Base-by-base conservation (phyloP, 2,113 vertebrate species). In the Austrofundulus limnaeus region DNA sequence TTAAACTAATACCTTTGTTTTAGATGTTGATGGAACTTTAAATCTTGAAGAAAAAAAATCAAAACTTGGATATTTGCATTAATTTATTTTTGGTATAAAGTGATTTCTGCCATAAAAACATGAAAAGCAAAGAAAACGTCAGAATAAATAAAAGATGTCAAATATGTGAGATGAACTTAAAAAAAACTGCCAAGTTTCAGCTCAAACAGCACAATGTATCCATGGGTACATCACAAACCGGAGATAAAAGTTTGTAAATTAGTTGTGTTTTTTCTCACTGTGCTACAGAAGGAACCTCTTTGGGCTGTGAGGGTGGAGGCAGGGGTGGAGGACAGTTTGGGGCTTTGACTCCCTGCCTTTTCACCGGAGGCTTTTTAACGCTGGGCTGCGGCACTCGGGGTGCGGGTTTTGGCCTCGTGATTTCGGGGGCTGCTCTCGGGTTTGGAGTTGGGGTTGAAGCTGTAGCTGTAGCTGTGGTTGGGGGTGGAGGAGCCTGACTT, bases 321-420 rank as follows among this genome's bases (percentile, higher is more conserved):
- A 85, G 90, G 0, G 92, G 92, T 14, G 92, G 92, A 11, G 92
- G 91, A 42, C 87, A 84, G 5, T 68, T 90, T 21, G 92, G 92
- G 11, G 85, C 81, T 86, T 37, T 87, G 41, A 85, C 38, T 19
- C 48, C 77, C 0, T 73, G 45, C 58, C 81, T 93, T 77, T 80
- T 92, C 0, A 13, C 17, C 1, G 48, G 24, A 8, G 77, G 38
- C 59, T 85, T 93, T 78, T 66, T 93, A 5, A 16, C 1, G 41
- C 0, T 3, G 2, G 46, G 2, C 7, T 25, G 8, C 2, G 34
- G 66, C 25, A 37, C 23, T 25, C 67, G 28, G 5, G 78, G 77
- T 3, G 59, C 15, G 0, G 85, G 78, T 0, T 5, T 64, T 0
- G 66, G 75, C 20, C 19, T 71, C 0, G 52, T 58, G 62, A 71